Conservation (phyloP, 2,113 vertebrate genomes). For the Formicarius rufipectus region DNA sequence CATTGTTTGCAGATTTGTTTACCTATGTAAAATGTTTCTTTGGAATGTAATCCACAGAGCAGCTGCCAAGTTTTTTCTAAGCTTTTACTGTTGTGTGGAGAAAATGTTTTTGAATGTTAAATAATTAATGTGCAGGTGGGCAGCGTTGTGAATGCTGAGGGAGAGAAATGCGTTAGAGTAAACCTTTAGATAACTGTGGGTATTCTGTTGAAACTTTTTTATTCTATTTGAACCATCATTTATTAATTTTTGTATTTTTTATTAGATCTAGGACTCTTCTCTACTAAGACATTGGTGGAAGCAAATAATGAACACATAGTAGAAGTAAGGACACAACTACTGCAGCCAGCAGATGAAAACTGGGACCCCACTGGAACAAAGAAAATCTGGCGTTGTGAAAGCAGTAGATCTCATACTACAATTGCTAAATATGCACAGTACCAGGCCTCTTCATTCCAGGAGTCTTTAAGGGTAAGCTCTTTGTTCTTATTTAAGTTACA, state of each 20-base stretch:
- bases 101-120: not conserved
- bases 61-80: not conserved
- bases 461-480: slow-evolving; percentile 90
- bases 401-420: slow-evolving; percentile 94
- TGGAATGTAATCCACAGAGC: not conserved
- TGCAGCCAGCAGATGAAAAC: slow-evolving; percentile 96
- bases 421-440: slow-evolving; percentile 98
- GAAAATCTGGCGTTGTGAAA: slow-evolving; percentile 98
- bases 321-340: slow-evolving; percentile 94
- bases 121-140: not conserved
- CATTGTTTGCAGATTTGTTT: not conserved
- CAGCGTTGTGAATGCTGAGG: not conserved
- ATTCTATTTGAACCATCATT: not conserved
- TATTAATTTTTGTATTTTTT: not conserved
- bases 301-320: slow-evolving; percentile 97
- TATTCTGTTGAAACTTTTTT: not conserved
- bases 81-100: not conserved
- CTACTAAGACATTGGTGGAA: slow-evolving; percentile 97
- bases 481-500: not conserved
- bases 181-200: not conserved
- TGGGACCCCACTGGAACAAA: slow-evolving; percentile 93
- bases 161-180: not conserved
- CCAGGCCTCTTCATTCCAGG: slow-evolving; percentile 98
- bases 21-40: not conserved
- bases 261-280: slow-evolving; percentile 95